Percentiles rank a stretch among this genome's conserved stretches.
Conservation (phyloP, 2,113 vertebrate genomes). For the Cephalopterus ornatus region DNA sequence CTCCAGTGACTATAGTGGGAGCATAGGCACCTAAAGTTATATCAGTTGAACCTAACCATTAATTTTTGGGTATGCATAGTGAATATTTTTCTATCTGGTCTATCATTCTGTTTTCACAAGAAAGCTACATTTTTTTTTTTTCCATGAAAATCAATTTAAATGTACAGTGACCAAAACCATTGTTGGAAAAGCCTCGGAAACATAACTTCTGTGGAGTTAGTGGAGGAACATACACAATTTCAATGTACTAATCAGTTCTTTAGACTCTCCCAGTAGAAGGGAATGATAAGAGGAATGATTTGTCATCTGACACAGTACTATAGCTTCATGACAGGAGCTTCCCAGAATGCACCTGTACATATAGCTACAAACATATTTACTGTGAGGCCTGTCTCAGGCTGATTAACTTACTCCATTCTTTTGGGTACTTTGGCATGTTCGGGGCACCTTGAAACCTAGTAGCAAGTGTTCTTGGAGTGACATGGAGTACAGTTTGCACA, state of each 20-base stretch:
- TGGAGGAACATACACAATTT: neutral
- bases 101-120: neutral
- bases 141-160: neutral
- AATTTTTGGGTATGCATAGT: neutral
- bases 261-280: neutral
- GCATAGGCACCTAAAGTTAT: neutral
- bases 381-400: neutral
- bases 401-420: neutral
- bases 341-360: rapidly evolving
- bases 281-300: neutral
- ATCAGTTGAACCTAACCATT: neutral
- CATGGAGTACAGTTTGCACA: neutral
- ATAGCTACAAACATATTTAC: neutral
- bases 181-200: neutral
- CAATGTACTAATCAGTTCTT: neutral
- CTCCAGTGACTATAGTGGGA: neutral
- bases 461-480: neutral
- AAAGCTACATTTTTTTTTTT: neutral
- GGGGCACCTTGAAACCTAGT: neutral
- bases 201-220: neutral
- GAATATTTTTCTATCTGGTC: neutral
- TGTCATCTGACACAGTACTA: neutral
- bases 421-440: neutral
- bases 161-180: neutral
- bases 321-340: neutral